Base-by-base conservation (phyloP, 2,888 invertebrate genomes). In the Onthophagus sagittarius region DNA sequence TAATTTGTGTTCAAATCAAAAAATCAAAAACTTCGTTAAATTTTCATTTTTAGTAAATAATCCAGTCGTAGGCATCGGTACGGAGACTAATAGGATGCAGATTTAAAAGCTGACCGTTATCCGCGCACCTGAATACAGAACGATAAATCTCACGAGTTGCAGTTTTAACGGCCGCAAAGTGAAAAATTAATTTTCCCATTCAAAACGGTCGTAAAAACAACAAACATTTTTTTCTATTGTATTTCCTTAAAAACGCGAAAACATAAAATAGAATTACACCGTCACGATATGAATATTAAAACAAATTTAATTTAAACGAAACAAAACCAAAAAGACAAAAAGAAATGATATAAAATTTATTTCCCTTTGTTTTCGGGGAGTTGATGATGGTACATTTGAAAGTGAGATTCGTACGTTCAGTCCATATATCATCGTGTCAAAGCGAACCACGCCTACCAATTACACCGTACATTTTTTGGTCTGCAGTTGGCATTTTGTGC, bases 341-440 rank as follows among this genome's bases (percentile, higher is more conserved):
- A 23, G 23, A 23, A 23, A 23, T 23, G 23, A 23, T 23, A 23
- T 23, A 23, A 23, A 53, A 9, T 53, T 53, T 53, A 53, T 53
- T 53, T 11, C 39, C 6, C 9, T 53, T 53, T 53, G 39, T 53
- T 53, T 11, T 53, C 39, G 6, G 2, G 7, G 39, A 76, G 74
- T 75, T 75, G 73, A 74, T 73, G 76, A 75, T 77, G 75, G 71
- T 69, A 76, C 79, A 81, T 81, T 80, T 81, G 77, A 81, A 80
- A 81, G 81, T 81, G 80, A 81, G 81, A 81, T 81, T 80, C 77
- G 75, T 32, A 53, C 62, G 75, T 78, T 76, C 77, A 80, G 75
- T 78, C 75, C 77, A 80, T 81, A 81, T 80, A 81, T 81, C 81
- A 81, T 80, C 79, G 78, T 75, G 81, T 81, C 81, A 79, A 53